These are phyloP conservation scores for Orius laevigatus DNA, from an alignment of 1,140 invertebrate species.

Conservation along the genomic window DNA sequence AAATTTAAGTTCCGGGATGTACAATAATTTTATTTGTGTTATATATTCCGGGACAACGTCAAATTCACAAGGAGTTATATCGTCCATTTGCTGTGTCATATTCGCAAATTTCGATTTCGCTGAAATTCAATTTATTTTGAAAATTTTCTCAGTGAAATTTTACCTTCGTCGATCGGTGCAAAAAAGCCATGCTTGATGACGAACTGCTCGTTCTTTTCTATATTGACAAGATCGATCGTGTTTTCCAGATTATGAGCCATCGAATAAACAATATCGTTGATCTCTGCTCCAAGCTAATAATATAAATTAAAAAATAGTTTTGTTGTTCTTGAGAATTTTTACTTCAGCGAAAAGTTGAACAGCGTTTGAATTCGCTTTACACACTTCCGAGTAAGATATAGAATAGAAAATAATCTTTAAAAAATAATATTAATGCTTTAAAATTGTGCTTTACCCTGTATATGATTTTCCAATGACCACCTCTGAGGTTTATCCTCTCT, in stretches of 20 bases:
- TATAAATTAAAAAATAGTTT: too few species aligned
- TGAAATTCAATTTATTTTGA: not conserved
- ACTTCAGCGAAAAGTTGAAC: not conserved
- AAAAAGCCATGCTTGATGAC: constrained; percentile 50
- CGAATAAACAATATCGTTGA: constrained; percentile 45
- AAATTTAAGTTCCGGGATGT: constrained; percentile 68
- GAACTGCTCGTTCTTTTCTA: constrained; percentile 41
- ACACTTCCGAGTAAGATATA: constrained; percentile 10
- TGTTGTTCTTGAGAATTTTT: too few species aligned
- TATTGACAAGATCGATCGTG: constrained; percentile 51
- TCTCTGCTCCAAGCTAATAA: constrained; percentile 1
- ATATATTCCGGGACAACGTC: constrained; percentile 42
- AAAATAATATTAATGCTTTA: constrained; percentile 32
- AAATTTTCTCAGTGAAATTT: not conserved
- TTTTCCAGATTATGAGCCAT: constrained; percentile 37
- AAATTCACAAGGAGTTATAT: constrained; percentile 32
- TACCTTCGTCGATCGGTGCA: constrained; percentile 44
- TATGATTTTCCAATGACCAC: constrained; percentile 40
- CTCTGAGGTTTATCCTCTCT: constrained; percentile 34
- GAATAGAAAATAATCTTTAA: constrained; percentile 14
- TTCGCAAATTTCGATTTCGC: constrained; percentile 8
- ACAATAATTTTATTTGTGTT: constrained; percentile 41
- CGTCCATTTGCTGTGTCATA: constrained; percentile 1
- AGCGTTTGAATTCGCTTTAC: not conserved
- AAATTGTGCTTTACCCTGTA: constrained; percentile 45